These are phyloP conservation scores for Congeria kusceri DNA, from an alignment of 2,888 invertebrate species.

Conservation along the genomic window DNA sequence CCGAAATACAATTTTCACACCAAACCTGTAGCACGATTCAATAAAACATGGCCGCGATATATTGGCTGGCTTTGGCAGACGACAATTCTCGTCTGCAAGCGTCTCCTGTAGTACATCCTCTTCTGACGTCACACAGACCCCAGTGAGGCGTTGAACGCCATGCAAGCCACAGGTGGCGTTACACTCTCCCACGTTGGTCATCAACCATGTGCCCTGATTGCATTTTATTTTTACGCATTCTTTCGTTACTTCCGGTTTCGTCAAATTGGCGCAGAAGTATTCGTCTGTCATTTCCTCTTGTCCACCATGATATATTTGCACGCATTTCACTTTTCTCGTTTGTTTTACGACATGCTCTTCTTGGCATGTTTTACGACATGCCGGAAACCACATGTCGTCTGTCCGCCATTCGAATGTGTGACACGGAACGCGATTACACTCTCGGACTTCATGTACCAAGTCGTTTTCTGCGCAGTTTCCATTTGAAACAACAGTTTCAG, in stretches of 20 bases:
- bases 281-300: constrained; percentile 34
- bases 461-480: constrained; percentile 18
- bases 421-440: constrained; percentile 54
- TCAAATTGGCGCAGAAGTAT: constrained; percentile 25
- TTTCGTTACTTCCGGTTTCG: constrained; percentile 17
- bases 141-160: constrained; percentile 44
- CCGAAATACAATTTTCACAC: too few relatives aligned
- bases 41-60: constrained; percentile 33
- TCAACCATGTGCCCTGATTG: constrained; percentile 65
- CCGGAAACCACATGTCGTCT: constrained; percentile 40
- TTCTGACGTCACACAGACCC: constrained; percentile 27
- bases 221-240: constrained; percentile 22
- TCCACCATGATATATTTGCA: constrained; percentile 37
- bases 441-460: constrained; percentile 7
- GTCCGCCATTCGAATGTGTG: constrained; percentile 36
- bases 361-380: constrained; percentile 41
- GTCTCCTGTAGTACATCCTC: constrained; percentile 11
- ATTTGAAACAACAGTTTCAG: constrained; percentile 26
- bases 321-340: constrained; percentile 31
- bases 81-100: constrained; percentile 14
- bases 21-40: constrained; percentile 39
- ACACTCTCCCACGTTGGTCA: constrained; percentile 70
- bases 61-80: constrained; percentile 1
- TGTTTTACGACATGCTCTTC: constrained; percentile 15
- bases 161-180: constrained; percentile 66